Conservation (phyloP, 1,140 invertebrate genomes). For the Lanistes nyassanus region DNA sequence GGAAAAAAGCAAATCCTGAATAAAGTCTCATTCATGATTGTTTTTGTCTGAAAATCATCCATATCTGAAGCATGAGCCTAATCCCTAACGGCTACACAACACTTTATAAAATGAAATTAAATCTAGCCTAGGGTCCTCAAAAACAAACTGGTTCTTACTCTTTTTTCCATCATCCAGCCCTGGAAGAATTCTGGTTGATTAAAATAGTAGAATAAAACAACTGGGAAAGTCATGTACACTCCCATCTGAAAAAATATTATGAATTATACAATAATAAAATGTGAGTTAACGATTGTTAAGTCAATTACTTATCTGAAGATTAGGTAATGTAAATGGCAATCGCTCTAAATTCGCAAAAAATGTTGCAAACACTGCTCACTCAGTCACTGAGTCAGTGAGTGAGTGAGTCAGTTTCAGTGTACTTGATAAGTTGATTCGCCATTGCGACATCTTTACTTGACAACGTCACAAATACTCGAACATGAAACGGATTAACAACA, state of each 20-base stretch:
- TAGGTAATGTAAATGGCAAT: neutral
- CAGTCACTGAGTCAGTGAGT: neutral
- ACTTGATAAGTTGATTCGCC: slow-evolving; percentile 16
- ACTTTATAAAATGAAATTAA: neutral
- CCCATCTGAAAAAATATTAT: slow-evolving; percentile 72
- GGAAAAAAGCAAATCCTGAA: neutral
- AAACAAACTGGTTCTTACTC: slow-evolving; percentile 51
- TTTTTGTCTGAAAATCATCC: too few species aligned
- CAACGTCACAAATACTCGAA: neutral
- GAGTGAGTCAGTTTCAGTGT: slow-evolving; percentile 20
- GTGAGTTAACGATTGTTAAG: neutral
- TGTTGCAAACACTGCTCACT: neutral
- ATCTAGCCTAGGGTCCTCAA: neutral
- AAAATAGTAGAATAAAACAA: slow-evolving; percentile 83
- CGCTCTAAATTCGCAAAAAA: neutral
- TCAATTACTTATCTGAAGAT: neutral
- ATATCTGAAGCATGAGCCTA: neutral
- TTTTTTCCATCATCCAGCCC: slow-evolving; percentile 79
- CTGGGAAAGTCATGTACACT: slow-evolving; percentile 87
- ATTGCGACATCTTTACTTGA: slow-evolving; percentile 10
- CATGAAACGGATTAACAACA: neutral
- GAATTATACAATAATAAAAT: neutral
- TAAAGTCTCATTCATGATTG: neutral
- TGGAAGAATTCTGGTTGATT: slow-evolving; percentile 87
- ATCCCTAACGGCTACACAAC: neutral